Evolutionary conservation across 2,113 vertebrate species (phyloP).

Genomic region (Bufo bufo): DNA sequence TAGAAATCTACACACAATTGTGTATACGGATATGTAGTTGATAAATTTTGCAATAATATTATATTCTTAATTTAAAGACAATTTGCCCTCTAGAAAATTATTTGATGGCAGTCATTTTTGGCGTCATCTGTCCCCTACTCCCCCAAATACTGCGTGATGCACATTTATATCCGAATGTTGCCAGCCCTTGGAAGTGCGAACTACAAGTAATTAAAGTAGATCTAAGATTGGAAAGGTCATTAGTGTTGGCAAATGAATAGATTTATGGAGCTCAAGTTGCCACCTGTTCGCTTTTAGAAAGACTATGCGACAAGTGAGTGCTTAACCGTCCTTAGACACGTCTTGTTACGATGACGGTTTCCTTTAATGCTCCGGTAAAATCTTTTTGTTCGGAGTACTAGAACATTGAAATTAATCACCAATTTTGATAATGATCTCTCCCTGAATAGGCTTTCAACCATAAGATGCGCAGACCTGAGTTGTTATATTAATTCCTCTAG

Average conservation of each 20-base stretch:
- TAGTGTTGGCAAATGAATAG: slow-evolving; percentile 49
- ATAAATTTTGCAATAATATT: background rate
- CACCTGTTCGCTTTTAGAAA: slow-evolving; percentile 42
- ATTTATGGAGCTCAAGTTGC: slow-evolving; percentile 49
- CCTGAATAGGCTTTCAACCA: slow-evolving; percentile 45
- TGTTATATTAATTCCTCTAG: slow-evolving; percentile 50
- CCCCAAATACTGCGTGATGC: background rate
- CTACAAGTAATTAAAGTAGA: slow-evolving; percentile 53
- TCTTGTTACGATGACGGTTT: slow-evolving; percentile 19
- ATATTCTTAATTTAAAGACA: background rate
- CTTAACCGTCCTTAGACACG: slow-evolving; percentile 15
- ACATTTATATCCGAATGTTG: slow-evolving; percentile 39
- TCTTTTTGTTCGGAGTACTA: slow-evolving; percentile 48
- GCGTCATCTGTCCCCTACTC: background rate
- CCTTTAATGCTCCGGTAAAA: slow-evolving; percentile 38
- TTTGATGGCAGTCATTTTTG: background rate
- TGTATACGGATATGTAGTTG: background rate
- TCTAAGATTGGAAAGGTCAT: slow-evolving; percentile 53
- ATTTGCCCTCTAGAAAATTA: background rate
- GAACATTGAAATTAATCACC: slow-evolving; percentile 55
- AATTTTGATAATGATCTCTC: slow-evolving; percentile 56
- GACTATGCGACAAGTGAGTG: slow-evolving; percentile 27
- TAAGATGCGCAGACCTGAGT: slow-evolving; percentile 36
- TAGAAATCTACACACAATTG: background rate
- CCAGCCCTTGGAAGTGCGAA: slow-evolving; percentile 46